Percentiles rank a stretch among this genome's conserved stretches.
Evolutionary conservation across 1,140 invertebrate genomes (phyloP).

Genomic region (Epicauta chinensis): DNA sequence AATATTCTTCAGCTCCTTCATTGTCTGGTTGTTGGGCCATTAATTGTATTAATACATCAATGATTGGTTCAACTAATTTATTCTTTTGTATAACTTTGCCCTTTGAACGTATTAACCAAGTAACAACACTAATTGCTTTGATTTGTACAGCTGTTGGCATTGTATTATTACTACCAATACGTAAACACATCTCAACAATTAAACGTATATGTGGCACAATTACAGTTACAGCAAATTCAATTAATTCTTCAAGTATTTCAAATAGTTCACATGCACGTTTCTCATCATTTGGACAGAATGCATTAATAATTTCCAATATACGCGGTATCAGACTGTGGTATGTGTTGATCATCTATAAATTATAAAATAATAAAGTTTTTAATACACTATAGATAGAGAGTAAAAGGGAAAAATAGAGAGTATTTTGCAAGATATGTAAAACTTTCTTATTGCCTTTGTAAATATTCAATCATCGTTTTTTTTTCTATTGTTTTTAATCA

Average conservation of each 20-base stretch:
- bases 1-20: conserved; percentile 58
- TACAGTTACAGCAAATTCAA: conserved; percentile 58
- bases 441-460: no score
- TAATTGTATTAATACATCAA: conserved; percentile 60
- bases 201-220: conserved; percentile 59
- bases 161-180: conserved; percentile 50
- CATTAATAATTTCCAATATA: conserved; percentile 53
- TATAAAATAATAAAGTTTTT: no score
- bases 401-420: no score
- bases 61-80: conserved; percentile 64
- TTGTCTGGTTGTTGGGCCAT: conserved; percentile 56
- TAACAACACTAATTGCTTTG: conserved; percentile 61
- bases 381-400: no score
- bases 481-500: no score
- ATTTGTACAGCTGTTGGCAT: conserved; percentile 55
- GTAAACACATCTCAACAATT: conserved; percentile 61
- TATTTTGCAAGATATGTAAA: no score
- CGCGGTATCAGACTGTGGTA: conserved; percentile 59
- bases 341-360: conserved; percentile 50
- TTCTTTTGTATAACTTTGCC: conserved; percentile 71
- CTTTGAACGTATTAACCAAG: conserved; percentile 57
- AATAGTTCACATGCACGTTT: conserved; percentile 56
- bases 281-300: conserved; percentile 51
- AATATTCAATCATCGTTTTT: no score
- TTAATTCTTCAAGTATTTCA: conserved; percentile 66